A percentile compares a stretch with the other conserved stretches of the same genome.
phyloP scores from a whole-genome alignment of 2,888 invertebrate genomes.

The Amphipoea lucens region DNA sequence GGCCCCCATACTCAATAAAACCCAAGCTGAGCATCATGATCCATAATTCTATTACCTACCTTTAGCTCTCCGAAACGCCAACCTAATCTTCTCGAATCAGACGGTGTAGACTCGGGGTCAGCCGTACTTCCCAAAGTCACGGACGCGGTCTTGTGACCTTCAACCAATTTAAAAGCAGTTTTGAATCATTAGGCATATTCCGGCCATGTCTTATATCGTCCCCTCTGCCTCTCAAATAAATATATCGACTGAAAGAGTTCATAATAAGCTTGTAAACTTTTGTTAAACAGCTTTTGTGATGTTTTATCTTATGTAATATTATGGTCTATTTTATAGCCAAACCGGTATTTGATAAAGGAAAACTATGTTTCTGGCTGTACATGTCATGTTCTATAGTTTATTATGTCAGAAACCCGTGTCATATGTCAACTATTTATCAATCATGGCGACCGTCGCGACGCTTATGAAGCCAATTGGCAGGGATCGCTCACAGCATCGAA shows the following conservation, averaged over 20 bases:
- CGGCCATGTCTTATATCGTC: not conserved
- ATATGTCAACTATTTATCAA: conserved; percentile 43
- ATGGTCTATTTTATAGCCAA: not conserved
- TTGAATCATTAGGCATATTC: conserved; percentile 33
- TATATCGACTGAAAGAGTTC: conserved; percentile 1
- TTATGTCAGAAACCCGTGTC: conserved; percentile 21
- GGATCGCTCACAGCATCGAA: conserved; percentile 23
- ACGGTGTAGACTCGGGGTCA: conserved; percentile 21
- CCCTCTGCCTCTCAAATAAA: not conserved
- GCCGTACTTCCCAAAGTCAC: conserved; percentile 21
- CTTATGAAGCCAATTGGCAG: conserved; percentile 41
- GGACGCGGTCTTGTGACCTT: conserved; percentile 42
- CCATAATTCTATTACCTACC: not conserved
- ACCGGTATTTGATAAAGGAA: not conserved
- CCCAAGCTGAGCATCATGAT: not conserved
- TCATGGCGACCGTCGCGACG: conserved; percentile 24
- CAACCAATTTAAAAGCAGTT: conserved; percentile 50
- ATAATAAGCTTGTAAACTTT: conserved; percentile 6
- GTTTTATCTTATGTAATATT: not conserved
- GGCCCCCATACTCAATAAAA: not conserved
- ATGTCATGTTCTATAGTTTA: conserved; percentile 3
- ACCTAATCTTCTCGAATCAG: conserved; percentile 15
- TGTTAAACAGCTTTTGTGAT: conserved; percentile 10
- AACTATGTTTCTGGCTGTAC: not conserved
- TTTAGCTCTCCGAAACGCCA: not conserved